Conservation (phyloP, 2,113 vertebrate genomes). For the Seriola dumerili region DNA sequence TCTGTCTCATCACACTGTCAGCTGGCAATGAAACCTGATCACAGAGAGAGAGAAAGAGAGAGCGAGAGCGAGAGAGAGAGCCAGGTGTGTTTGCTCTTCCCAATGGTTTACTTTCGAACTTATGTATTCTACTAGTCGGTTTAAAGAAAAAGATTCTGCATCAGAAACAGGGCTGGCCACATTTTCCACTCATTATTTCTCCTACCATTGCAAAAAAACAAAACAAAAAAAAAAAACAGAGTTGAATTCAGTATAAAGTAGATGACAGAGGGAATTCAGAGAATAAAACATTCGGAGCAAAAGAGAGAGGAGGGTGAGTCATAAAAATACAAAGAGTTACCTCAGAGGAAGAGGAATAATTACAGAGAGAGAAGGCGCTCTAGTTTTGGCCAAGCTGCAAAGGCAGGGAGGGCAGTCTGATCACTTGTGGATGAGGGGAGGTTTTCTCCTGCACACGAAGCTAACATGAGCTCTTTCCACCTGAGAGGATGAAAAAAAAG, state of each 20-base stretch:
- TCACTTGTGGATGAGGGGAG: background rate
- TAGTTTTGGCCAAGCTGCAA: conserved; percentile 2
- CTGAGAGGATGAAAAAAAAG: background rate
- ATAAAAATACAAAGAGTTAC: conserved; percentile 18
- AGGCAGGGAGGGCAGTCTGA: background rate
- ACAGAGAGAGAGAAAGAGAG: background rate
- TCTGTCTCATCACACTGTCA: conserved; percentile 37
- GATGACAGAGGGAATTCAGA: conserved; percentile 33
- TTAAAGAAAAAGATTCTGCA: background rate
- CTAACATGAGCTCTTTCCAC: background rate
- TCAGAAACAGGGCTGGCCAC: background rate
- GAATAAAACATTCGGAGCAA: conserved; percentile 5
- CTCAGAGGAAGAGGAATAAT: conserved; percentile 19
- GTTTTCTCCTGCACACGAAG: background rate
- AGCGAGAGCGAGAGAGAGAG: conserved; percentile 12
- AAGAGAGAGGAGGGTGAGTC: conserved; percentile 23
- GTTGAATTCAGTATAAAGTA: conserved; percentile 2
- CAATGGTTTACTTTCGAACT: conserved; percentile 6
- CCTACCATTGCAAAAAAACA: background rate
- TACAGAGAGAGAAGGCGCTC: conserved; percentile 9
- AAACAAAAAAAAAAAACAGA: background rate
- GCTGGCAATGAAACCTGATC: conserved; percentile 38
- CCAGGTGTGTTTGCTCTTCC: background rate
- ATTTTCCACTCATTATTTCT: conserved; percentile 21
- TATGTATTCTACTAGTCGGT: background rate